Evolutionary conservation across 1,140 invertebrate genomes (phyloP), one percentile per base, ranked within the genome.

Genomic region (Zaprionus camerounensis): DNA sequence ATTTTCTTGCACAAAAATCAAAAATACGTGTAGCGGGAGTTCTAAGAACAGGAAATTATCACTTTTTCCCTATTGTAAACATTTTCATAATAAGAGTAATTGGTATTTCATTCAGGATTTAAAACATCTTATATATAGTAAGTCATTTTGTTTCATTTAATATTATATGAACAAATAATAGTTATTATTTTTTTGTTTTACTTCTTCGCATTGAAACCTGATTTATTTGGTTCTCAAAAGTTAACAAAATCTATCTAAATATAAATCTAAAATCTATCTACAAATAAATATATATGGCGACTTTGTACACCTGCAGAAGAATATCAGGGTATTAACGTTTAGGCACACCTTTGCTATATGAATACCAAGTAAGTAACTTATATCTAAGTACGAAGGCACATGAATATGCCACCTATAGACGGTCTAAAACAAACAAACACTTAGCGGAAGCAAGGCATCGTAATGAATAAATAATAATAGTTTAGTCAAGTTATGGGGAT

Each of bases 361-460:
- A 15, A n/a, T 41, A 41, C 38, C 38, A 41, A n/a, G 38, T 13
- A 15, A 41, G 12, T 41, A n/a, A 41, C 5, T n/a, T 34, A n/a
- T 41, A 41, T 13, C 0, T 5, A 41, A 41, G 4, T 41, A n/a
- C 13, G 17, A 12, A 13, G 1, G 41, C 17, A 51, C 9, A 34
- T 58, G 38, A 5, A 41, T 24, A 41, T 11, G 71, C 81, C 83
- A 88, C 84, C 83, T 87, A 84, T 88, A 56, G 83, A 76, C 79
- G 26, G 20, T 22, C 20, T 22, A 12, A 55, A 24, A 26, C 46
- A 49, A 49, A 12, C 31, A 36, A 73, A 46, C 44, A 64, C 58
- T 69, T 17, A 9, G 5, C 17, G 61, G 44, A 67, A 24, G n/a
- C 13, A 24, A 56, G 28, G 49, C 22, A 51, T 12, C 5, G 13